Percentiles rank a stretch among this genome's conserved stretches.
phyloP scores from a whole-genome alignment of 2,888 invertebrate genomes.

The Alloplasta piceator region DNA sequence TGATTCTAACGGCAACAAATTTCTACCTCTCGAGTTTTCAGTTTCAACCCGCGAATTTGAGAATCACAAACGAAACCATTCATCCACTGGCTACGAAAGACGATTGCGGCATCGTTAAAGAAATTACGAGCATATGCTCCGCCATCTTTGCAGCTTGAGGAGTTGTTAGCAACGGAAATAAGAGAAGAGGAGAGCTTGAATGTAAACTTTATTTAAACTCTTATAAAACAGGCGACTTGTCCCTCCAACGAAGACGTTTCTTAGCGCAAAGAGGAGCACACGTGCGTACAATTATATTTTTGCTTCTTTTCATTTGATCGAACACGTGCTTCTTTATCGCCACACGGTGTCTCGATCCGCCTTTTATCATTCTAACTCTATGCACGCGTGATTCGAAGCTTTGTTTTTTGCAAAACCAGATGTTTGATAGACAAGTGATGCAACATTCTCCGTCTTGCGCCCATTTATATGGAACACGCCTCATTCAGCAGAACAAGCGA shows the following conservation, averaged over 20 bases:
- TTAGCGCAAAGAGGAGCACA: slow-evolving; percentile 27
- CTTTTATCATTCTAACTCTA: slow-evolving; percentile 9
- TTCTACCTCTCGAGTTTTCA: background rate
- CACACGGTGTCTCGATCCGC: background rate
- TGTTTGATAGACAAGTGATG: slow-evolving; percentile 38
- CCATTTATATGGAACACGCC: no score
- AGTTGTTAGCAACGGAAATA: background rate
- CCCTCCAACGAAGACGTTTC: background rate
- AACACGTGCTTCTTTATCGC: slow-evolving; percentile 28
- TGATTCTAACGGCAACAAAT: slow-evolving; percentile 5
- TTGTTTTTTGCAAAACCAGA: slow-evolving; percentile 44
- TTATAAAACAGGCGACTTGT: slow-evolving; percentile 13
- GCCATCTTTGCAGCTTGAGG: background rate
- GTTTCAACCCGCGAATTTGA: slow-evolving; percentile 10
- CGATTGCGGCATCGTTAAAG: slow-evolving; percentile 24
- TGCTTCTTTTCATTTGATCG: slow-evolving; percentile 25
- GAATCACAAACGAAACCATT: slow-evolving; percentile 21
- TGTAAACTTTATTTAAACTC: slow-evolving; percentile 40
- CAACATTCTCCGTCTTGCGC: slow-evolving; percentile 15
- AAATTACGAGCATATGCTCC: slow-evolving; percentile 36
- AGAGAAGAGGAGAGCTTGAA: background rate
- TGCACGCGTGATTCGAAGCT: slow-evolving; percentile 39
- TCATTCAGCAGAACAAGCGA: no score
- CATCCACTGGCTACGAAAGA: background rate
- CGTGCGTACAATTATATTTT: slow-evolving; percentile 30